Conservation (phyloP, 2,888 invertebrate species). For the Ligdia adustata region DNA sequence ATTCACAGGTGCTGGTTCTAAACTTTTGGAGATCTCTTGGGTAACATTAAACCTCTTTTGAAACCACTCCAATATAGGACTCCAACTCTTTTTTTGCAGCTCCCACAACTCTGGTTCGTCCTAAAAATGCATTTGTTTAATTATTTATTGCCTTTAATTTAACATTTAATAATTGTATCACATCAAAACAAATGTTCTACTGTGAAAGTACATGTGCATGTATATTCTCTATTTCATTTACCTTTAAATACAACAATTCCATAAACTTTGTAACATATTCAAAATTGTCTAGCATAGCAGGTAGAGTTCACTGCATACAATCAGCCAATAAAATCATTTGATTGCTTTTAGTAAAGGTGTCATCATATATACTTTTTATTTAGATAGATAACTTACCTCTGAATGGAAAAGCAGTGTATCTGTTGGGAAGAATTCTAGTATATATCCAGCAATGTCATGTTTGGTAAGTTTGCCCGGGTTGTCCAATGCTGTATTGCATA, state of each 20-base stretch:
- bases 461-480: conserved; percentile 93
- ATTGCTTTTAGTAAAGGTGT: no score
- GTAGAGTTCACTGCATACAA: no score
- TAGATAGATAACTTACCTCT: conserved; percentile 82
- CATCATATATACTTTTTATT: no score
- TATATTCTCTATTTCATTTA: no score
- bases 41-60: conserved; percentile 90
- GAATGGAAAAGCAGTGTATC: conserved; percentile 93
- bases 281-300: no score
- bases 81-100: conserved; percentile 93
- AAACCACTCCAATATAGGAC: conserved; percentile 95
- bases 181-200: no score
- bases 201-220: no score
- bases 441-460: conserved; percentile 89
- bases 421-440: conserved; percentile 91
- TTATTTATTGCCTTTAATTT: neutral
- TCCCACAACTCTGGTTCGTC: conserved; percentile 90
- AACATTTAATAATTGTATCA: no score
- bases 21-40: conserved; percentile 87
- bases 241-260: no score
- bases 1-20: conserved; percentile 88
- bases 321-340: no score
- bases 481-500: conserved; percentile 96
- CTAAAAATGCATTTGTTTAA: conserved; percentile 65
- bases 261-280: no score